phyloP scores from a whole-genome alignment of 2,113 vertebrate species.

The pig (Sus scrofa) region DNA sequence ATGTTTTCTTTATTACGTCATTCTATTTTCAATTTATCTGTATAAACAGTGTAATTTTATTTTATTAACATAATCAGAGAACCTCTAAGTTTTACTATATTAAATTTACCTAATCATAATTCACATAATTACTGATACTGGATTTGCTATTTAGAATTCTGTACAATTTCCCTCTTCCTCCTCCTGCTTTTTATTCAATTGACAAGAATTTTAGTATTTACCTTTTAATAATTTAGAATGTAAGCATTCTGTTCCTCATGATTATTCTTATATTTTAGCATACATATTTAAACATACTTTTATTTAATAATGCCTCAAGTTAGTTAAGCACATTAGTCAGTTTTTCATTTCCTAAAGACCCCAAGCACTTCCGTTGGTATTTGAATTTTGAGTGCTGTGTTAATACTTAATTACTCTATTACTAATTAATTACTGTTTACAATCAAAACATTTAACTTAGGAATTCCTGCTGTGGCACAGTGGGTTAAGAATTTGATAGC shows the following conservation, averaged over 20 bases:
- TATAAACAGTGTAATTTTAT: background rate
- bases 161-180: background rate
- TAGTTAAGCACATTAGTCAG: background rate
- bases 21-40: background rate
- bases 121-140: background rate
- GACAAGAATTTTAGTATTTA: slow-evolving; percentile 18
- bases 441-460: background rate
- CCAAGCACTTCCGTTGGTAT: background rate
- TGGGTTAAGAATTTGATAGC: no score
- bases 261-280: background rate
- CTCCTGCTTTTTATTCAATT: background rate
- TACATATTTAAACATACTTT: background rate
- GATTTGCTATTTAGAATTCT: slow-evolving; percentile 14
- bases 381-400: background rate
- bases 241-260: background rate
- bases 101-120: background rate
- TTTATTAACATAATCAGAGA: slow-evolving; percentile 7
- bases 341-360: background rate
- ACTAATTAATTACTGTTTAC: background rate
- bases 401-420: background rate
- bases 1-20: background rate
- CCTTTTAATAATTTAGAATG: background rate
- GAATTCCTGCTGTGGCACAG: no score
- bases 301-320: background rate
- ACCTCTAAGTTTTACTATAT: background rate